phyloP scores from a whole-genome alignment of 2,888 invertebrate genomes.

The Scaptomyza polygonia region DNA sequence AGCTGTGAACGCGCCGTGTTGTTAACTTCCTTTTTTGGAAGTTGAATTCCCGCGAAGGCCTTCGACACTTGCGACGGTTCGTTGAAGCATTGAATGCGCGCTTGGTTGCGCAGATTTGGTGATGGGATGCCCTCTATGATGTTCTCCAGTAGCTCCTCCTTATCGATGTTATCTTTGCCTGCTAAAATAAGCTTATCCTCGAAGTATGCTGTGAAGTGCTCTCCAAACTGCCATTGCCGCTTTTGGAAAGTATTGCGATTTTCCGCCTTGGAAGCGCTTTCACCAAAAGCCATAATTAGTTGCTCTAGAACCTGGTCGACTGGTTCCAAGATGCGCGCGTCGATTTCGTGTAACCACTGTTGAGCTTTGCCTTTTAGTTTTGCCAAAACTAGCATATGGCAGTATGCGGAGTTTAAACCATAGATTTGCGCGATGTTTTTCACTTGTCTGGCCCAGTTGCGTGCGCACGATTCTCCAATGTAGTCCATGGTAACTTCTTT shows the following conservation, averaged over 20 bases:
- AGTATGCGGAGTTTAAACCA: no score
- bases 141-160: background rate
- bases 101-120: background rate
- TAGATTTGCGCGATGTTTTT: background rate
- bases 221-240: no score
- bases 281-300: background rate
- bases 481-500: background rate
- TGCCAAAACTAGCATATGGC: background rate
- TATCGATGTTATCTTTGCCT: background rate
- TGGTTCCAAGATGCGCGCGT: background rate
- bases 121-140: background rate
- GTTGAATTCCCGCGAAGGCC: background rate
- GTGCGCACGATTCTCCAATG: background rate
- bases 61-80: background rate
- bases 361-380: background rate
- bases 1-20: background rate
- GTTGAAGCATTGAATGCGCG: background rate
- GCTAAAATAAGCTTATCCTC: background rate
- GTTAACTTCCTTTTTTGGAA: background rate
- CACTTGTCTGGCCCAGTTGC: background rate
- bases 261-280: background rate
- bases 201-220: no score
- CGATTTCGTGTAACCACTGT: background rate
- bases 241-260: background rate
- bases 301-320: background rate